Base-by-base conservation (phyloP, 2,797 vertebrate genomes). In the Spondyliosoma cantharus region DNA sequence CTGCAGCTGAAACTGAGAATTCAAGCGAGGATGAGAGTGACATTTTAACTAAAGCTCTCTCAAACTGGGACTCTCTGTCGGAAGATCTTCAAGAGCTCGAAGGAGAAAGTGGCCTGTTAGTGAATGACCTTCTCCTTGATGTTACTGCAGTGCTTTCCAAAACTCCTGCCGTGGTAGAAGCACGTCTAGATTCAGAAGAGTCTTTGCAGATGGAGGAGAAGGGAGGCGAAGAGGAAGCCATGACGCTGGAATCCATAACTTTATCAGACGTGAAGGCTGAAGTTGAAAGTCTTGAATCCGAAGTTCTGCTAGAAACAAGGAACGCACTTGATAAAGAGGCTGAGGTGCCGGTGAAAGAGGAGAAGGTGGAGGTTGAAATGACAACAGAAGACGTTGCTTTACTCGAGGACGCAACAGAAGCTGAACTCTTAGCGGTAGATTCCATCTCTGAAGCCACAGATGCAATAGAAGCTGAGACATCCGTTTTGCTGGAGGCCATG, bases 231-330 rank as follows among this genome's bases (percentile, higher is more conserved):
- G 52, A 22, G 3, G 70, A 77, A 24, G 32, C 65, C 32, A 53
- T 80, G 72, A 71, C 69, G 7, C 64, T 81, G 22, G 83, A 86
- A 8, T 82, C 81, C 0, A 0, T 80, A 7, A 84, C 79, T 16
- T 59, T 78, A 7, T 32, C 68, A 13, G 57, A 62, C n/a, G 71
- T 75, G 7, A 49, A 16, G 20, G 59, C 60, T 24, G 67, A 25
- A 52, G 52, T 83, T 13, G 29, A 20, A 61, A 22, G 15, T 52
- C 67, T 84, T 24, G 70, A 84, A 42, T 53, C 20, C 0, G 50
- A 88, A 66, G 59, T 20, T 50, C 70, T 82, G 20, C 57, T 37
- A 16, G 73, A 86, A 58, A 32, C 50, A 2, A 65, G 63, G 16
- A 15, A 57, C 4, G 49, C 57, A 0, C 64, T 78, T 0, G 70